These are phyloP conservation scores for Rutilus rutilus DNA, from an alignment of 2,113 vertebrate species.

Conservation along the genomic window DNA sequence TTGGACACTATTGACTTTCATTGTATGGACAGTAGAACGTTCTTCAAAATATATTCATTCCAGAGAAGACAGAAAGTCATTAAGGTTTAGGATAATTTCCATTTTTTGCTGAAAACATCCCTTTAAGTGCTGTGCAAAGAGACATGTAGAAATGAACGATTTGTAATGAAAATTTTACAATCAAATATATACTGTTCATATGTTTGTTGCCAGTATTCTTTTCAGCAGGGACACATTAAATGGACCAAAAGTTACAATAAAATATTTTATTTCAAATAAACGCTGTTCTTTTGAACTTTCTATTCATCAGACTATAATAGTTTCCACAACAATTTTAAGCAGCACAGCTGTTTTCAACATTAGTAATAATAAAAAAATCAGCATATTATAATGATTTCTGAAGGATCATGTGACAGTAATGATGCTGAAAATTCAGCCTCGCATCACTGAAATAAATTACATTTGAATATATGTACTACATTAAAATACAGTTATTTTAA, in stretches of 20 bases:
- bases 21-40: not conserved
- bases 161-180: not conserved
- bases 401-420: too few species aligned
- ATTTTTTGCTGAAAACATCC: too few species aligned
- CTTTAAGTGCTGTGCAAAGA: not conserved
- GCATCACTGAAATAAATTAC: not conserved
- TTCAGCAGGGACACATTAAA: too few species aligned
- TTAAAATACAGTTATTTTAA: not conserved
- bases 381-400: not conserved
- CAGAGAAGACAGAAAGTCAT: not conserved
- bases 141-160: not conserved
- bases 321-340: too few species aligned
- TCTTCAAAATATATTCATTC: not conserved
- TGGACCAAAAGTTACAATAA: too few species aligned
- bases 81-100: too few species aligned
- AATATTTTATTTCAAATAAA: too few species aligned
- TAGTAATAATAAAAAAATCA: not conserved
- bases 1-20: not conserved
- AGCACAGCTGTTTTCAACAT: not conserved
- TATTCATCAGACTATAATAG: too few species aligned
- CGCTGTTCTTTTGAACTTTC: too few species aligned
- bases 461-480: not conserved
- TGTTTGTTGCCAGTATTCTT: not conserved
- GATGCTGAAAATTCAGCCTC: too few species aligned
- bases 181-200: not conserved